Evolutionary conservation across 2,113 vertebrate genomes (phyloP).

Genomic region (Syngnathus floridae): DNA sequence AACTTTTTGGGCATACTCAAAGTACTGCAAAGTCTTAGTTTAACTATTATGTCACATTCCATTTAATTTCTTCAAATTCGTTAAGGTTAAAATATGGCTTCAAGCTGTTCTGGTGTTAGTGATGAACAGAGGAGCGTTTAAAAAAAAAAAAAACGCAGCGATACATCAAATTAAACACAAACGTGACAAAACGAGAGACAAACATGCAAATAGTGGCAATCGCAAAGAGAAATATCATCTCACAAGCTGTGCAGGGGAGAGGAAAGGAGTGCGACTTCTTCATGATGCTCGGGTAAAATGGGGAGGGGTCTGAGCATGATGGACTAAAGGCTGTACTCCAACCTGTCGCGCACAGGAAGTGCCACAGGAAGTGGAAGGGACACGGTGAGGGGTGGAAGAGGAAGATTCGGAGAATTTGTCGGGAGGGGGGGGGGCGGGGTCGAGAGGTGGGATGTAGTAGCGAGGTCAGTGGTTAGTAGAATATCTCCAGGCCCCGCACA

Average conservation of each 20-base stretch:
- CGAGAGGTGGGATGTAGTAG: slow-evolving; percentile 59
- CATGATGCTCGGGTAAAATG: slow-evolving; percentile 43
- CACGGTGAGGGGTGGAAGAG: slow-evolving; percentile 48
- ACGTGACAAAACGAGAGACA: slow-evolving; percentile 7
- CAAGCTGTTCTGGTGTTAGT: slow-evolving; percentile 34
- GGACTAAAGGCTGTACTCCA: slow-evolving; percentile 58
- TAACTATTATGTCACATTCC: too few relatives aligned
- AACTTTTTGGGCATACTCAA: too few relatives aligned
- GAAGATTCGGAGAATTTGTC: slow-evolving; percentile 56
- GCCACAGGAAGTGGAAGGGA: slow-evolving; percentile 64
- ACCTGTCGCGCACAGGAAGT: slow-evolving; percentile 73
- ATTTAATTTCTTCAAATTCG: background rate
- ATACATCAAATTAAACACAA: slow-evolving; percentile 23
- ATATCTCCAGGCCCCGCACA: slow-evolving; percentile 77
- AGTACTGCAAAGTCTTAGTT: too few relatives aligned
- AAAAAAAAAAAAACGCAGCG: slow-evolving; percentile 3
- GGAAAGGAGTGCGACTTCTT: slow-evolving; percentile 9
- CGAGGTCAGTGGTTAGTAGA: slow-evolving; percentile 74
- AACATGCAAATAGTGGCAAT: slow-evolving; percentile 52
- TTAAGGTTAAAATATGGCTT: slow-evolving; percentile 13
- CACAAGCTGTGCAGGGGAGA: slow-evolving; percentile 50
- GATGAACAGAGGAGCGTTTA: slow-evolving; percentile 43
- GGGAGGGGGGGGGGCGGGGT: slow-evolving; percentile 24
- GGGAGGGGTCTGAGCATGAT: slow-evolving; percentile 48
- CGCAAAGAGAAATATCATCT: slow-evolving; percentile 45